Percentiles rank a stretch among this genome's conserved stretches.
phyloP scores from a whole-genome alignment of 2,113 vertebrate genomes.

The Colius striatus region DNA sequence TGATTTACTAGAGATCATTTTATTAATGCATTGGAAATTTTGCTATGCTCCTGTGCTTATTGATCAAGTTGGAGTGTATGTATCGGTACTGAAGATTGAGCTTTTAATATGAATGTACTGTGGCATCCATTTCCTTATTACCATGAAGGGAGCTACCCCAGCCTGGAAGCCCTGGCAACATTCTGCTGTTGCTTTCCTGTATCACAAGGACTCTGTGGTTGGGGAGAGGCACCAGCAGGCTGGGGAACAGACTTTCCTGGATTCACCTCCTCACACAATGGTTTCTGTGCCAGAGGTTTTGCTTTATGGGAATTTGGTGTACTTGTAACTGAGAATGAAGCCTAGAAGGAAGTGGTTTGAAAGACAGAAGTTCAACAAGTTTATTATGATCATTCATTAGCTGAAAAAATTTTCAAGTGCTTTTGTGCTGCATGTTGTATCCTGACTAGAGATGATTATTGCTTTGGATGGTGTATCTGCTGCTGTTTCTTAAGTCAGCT shows the following conservation, averaged over 20 bases:
- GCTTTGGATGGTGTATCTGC: background rate
- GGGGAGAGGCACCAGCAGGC: background rate
- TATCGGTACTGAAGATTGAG: background rate
- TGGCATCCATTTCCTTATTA: background rate
- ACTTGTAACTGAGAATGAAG: background rate
- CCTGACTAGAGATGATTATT: background rate
- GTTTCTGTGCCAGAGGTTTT: background rate
- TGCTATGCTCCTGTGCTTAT: background rate
- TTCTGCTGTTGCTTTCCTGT: background rate
- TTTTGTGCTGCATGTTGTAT: background rate
- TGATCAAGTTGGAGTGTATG: background rate
- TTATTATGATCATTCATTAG: background rate
- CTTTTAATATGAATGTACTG: background rate
- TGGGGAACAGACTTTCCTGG: background rate
- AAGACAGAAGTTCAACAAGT: background rate
- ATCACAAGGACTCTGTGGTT: fast-evolving
- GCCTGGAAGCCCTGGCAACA: background rate
- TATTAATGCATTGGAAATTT: background rate
- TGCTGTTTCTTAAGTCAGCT: background rate
- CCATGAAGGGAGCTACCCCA: background rate
- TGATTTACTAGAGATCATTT: background rate
- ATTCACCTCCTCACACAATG: background rate
- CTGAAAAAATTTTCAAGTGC: background rate
- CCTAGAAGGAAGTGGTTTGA: background rate
- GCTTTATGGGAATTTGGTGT: background rate